phyloP scores from a whole-genome alignment of 2,888 invertebrate genomes.

The Orthosia incerta region DNA sequence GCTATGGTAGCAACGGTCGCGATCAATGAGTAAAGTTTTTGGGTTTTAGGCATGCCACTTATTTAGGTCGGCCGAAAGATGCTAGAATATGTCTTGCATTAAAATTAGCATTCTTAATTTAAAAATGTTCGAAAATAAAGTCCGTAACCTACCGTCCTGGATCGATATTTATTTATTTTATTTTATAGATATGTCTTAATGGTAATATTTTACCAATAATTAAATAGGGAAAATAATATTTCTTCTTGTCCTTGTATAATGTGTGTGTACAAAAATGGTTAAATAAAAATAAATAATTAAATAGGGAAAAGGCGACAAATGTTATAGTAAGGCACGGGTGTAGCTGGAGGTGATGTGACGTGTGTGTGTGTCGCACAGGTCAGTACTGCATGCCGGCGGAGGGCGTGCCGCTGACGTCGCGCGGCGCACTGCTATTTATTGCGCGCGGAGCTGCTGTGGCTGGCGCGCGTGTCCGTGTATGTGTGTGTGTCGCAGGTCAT shows the following conservation, averaged over 20 bases:
- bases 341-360: too few relatives aligned
- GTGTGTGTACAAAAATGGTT: too few relatives aligned
- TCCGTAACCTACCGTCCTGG: neutral
- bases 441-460: too few relatives aligned
- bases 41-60: neutral
- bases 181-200: too few relatives aligned
- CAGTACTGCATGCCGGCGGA: slow-evolving; percentile 98
- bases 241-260: too few relatives aligned
- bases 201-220: neutral
- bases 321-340: neutral
- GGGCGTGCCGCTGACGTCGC: slow-evolving; percentile 96
- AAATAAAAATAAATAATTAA: too few relatives aligned
- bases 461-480: too few relatives aligned
- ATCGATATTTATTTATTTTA: too few relatives aligned
- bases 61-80: too few relatives aligned
- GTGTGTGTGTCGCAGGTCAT: too few relatives aligned
- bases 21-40: neutral
- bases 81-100: too few relatives aligned
- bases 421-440: slow-evolving; percentile 85
- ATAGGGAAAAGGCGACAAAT: neutral
- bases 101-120: neutral
- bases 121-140: neutral
- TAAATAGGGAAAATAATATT: neutral
- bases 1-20: neutral
- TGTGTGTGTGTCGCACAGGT: slow-evolving; percentile 52